A percentile compares a stretch with the other conserved stretches of the same genome.
These are phyloP conservation scores for Antitype chi DNA, from an alignment of 2,888 invertebrate species.

Conservation along the genomic window DNA sequence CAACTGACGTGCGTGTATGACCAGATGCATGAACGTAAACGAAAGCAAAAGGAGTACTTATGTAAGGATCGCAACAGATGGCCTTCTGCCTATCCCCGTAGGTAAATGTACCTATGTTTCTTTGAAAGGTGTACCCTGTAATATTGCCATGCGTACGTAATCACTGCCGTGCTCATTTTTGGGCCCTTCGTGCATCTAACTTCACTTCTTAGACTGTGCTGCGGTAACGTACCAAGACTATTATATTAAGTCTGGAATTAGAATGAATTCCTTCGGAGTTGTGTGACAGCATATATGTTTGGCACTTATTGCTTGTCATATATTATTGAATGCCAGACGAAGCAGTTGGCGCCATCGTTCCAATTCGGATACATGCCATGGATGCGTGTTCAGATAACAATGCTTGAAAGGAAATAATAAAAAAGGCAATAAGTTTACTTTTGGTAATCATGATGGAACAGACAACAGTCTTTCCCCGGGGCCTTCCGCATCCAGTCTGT, in stretches of 20 bases:
- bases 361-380: not conserved
- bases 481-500: too few relatives aligned
- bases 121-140: not conserved
- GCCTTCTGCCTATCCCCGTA: not conserved
- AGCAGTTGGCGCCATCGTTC: constrained; percentile 8
- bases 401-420: not conserved
- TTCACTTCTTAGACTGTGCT: not conserved
- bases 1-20: not conserved
- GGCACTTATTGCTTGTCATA: not conserved
- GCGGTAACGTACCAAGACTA: not conserved
- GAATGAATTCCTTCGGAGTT: constrained; percentile 16
- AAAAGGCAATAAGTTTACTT: not conserved
- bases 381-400: constrained; percentile 3
- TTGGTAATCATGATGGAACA: too few relatives aligned
- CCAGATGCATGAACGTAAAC: not conserved
- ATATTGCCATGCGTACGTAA: not conserved
- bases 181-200: not conserved
- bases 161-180: not conserved
- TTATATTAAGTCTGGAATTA: constrained; percentile 11
- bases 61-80: not conserved
- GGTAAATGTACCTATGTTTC: not conserved
- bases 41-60: not conserved
- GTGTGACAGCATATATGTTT: not conserved
- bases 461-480: too few relatives aligned
- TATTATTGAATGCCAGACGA: not conserved